Conservation (phyloP, 2,113 vertebrate species). For the Tinamus guttatus region DNA sequence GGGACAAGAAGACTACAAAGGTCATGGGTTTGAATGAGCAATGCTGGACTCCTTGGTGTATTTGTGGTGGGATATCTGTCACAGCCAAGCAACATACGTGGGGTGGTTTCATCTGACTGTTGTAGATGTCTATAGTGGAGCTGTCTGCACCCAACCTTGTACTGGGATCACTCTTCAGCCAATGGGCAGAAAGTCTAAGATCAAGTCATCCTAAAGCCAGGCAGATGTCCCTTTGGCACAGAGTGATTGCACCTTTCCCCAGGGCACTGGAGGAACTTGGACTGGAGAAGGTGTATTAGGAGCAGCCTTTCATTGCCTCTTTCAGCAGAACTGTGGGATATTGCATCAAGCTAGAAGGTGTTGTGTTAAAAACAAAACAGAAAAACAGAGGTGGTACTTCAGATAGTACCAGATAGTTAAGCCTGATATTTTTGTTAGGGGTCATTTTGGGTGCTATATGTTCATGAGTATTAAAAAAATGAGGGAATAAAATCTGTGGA, state of each 20-base stretch:
- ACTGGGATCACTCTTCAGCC: background rate
- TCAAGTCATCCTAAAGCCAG: background rate
- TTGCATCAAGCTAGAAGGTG: fast-evolving
- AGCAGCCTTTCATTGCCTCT: background rate
- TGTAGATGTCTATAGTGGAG: background rate
- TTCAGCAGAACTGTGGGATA: background rate
- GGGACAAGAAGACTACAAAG: background rate
- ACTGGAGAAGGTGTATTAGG: background rate
- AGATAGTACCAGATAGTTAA: fast-evolving
- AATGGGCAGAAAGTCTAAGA: background rate
- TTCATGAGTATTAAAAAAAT: background rate
- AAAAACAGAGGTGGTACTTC: background rate
- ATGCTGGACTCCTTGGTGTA: too few species aligned
- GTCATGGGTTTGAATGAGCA: background rate
- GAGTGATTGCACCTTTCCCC: background rate
- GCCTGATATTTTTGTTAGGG: background rate
- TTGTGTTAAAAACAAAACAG: background rate
- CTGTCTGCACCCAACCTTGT: background rate
- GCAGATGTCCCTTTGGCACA: fast-evolving
- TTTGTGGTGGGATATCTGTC: too few species aligned
- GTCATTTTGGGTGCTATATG: background rate
- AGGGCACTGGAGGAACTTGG: background rate
- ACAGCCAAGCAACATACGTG: background rate
- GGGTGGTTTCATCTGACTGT: background rate
- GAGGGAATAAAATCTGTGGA: background rate